Evolutionary conservation across 2,113 vertebrate species (phyloP), one percentile per base, ranked within the genome.

Genomic region (Oreochromis aureus): DNA sequence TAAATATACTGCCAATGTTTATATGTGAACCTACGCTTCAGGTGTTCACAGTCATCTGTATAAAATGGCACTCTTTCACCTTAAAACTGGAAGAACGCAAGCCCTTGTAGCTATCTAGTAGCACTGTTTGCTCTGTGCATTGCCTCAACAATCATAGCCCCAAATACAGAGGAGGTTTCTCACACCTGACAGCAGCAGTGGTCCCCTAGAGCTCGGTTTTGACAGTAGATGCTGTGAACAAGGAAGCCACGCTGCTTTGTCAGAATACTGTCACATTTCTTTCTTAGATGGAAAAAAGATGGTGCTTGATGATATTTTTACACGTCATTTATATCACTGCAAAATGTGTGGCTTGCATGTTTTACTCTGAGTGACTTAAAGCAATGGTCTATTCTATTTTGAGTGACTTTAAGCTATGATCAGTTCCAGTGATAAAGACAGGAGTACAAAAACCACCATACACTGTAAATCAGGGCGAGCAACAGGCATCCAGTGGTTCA

Each of bases 151-250:
- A 24, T 32, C 24, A 51, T 2, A 5, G 7, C 11, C 27, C 8
- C 15, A 12, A 11, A 32, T 53, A 39, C 16, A 48, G 6, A 10
- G 5, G 18, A 61, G 1, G 41, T 16, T 41, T 56, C 19, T 41
- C 69, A 51, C 18, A 51, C 30, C 12, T 82, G 13, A 73, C 58
- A 86, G 53, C 59, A 46, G 13, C 56, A 15, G 73, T 6, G 5
- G 3, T 1, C 22, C 51, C 51, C 78, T 3, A 18, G 51, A 82
- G 69, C 58, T 54, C 10, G 1, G 44, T n/a, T 27, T 18, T 34
- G 41, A 69, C n/a, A 66, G 41, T 39, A 11, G 59, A 80, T 32
- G 53, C 56, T 71, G 78, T 56, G 53, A 89, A 69, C 66, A 46
- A 84, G 7, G 24, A 61, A 82, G 69, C 5, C 46, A 27, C 18